A percentile compares a stretch with the other conserved stretches of the same genome.
Conservation (phyloP, 2,888 invertebrate species). For the Diplolepis rosae region DNA sequence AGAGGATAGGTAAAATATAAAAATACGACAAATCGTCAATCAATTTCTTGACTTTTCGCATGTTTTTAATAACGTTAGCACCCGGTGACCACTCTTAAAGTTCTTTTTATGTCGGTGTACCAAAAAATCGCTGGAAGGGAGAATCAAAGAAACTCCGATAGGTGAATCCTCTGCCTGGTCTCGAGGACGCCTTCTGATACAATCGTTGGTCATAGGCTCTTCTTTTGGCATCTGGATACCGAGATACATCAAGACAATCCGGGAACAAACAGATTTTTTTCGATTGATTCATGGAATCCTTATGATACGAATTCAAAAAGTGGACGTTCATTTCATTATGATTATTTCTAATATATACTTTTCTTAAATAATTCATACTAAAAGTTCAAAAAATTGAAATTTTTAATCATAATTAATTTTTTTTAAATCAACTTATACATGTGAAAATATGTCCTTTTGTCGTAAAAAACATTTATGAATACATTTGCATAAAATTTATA, state of each 20-base stretch:
- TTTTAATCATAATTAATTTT: too few relatives aligned
- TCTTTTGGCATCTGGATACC: constrained; percentile 68
- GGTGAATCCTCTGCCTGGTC: constrained; percentile 80
- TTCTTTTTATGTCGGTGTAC: constrained; percentile 75
- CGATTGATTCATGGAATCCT: background rate
- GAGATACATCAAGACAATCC: constrained; percentile 52
- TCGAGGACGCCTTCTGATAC: constrained; percentile 69
- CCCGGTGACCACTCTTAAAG: constrained; percentile 57
- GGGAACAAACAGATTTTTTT: constrained; percentile 61
- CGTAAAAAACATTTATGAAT: too few relatives aligned
- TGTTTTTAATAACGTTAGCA: constrained; percentile 15
- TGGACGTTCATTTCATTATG: background rate
- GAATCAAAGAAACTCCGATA: constrained; percentile 91
- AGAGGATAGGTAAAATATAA: constrained; percentile 28
- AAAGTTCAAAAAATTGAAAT: too few relatives aligned
- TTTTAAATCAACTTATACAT: too few relatives aligned
- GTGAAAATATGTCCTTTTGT: too few relatives aligned
- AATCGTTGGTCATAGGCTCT: constrained; percentile 74
- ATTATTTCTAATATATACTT: background rate
- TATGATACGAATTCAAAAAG: background rate
- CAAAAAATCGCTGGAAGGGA: constrained; percentile 91
- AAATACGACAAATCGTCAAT: constrained; percentile 33
- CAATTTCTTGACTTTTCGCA: constrained; percentile 20
- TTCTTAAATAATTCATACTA: too few relatives aligned
- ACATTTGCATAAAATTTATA: too few relatives aligned